Evolutionary conservation across 2,113 vertebrate species (phyloP).

Genomic region (Saguinus imperator): DNA sequence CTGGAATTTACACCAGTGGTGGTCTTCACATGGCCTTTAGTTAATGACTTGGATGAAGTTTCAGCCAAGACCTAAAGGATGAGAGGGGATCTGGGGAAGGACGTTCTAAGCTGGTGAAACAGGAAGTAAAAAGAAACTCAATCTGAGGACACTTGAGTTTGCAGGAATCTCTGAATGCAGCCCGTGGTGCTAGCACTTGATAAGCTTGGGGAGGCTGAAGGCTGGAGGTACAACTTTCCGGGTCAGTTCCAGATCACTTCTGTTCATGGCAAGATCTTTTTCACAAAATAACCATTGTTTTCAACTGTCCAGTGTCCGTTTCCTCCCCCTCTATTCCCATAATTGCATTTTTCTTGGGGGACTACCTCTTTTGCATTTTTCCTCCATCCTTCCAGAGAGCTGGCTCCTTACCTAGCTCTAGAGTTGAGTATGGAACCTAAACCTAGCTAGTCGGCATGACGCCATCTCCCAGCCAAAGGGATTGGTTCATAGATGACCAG

Average conservation of each 20-base stretch:
- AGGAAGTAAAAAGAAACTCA: neutral
- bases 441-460: neutral
- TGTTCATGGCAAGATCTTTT: neutral
- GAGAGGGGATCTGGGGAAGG: neutral
- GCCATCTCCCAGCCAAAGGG: neutral
- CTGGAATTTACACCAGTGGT: no score
- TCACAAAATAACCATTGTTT: neutral
- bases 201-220: rapidly evolving
- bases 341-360: neutral
- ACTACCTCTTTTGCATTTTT: neutral
- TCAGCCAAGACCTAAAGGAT: neutral
- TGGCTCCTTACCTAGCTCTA: neutral
- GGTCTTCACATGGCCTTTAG: no score
- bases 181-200: rapidly evolving
- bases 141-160: no score
- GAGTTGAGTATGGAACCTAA: neutral
- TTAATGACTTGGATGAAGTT: neutral
- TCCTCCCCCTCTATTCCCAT: neutral
- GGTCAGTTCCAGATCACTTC: neutral
- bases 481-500: neutral
- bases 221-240: neutral
- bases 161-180: neutral
- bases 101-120: neutral
- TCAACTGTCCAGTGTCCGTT: neutral
- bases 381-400: rapidly evolving